Evolutionary conservation across 2,888 invertebrate genomes (phyloP), one percentile per base, ranked within the genome.

Genomic region (Spatulosminthurus flaviceps): DNA sequence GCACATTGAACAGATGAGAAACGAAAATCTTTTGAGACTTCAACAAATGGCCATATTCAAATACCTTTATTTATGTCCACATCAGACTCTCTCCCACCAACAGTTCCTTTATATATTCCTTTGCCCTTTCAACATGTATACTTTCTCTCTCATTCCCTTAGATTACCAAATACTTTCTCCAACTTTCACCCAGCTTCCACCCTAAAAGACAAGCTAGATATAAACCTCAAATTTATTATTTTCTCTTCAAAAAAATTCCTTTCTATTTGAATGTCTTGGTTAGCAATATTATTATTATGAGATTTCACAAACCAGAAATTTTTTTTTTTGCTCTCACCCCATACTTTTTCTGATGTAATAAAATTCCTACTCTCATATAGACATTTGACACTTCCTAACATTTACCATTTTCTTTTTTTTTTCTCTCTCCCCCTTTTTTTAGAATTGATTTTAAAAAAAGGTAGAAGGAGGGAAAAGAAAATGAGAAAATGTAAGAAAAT

Each of bases 31-130:
- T 64, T 34, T 21, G 70, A 70, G 70, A 34, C 70, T 70, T 70
- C 34, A 70, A 34, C 70, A 70, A 70, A 70, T 70, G 41, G 70
- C 70, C n/a, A 34, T 28, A 70, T 70, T 42, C 70, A 70, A 70
- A 70, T 70, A 41, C 70, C 70, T 34, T 70, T 70, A 70, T 70
- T 70, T 70, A 70, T 70, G 70, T 70, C 4, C 11, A 24, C 64
- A 64, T 24, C 11, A 64, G n/a, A n/a, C n/a, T n/a, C 13, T 24
- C 64, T 64, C 24, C 64, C 24, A 64, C 64, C 64, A 64, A 64
- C 24, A 64, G 24, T 64, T 64, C 24, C 24, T 64, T n/a, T n/a
- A n/a, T n/a, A n/a, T 24, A 64, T 64, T 64, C 24, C 64, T 64
- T 9, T 9, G 34, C 5, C 34, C 34, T 34, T 34, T 9, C 34